phyloP scores from a whole-genome alignment of 2,113 vertebrate species.

The Scopus umbretta region DNA sequence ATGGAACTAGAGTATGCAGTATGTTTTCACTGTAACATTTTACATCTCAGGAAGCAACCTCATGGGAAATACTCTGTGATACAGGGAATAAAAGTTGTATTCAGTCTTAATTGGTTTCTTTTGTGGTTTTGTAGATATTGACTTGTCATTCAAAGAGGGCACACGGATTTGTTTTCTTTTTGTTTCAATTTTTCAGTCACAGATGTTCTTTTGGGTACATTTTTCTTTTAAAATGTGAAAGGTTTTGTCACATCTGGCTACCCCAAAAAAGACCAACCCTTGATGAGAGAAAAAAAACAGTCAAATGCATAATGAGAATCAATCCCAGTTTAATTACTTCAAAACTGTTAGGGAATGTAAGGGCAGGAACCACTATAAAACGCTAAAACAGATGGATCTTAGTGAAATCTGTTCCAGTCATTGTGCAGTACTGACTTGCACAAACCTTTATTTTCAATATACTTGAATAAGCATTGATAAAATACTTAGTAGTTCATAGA shows the following conservation, averaged over 20 bases:
- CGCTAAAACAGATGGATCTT: not conserved
- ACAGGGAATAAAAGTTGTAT: not conserved
- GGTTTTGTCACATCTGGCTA: not conserved
- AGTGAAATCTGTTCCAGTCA: not conserved
- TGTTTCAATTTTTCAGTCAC: slow-evolving; percentile 12
- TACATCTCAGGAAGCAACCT: slow-evolving; percentile 3
- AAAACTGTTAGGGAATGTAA: not conserved
- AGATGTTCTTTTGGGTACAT: not conserved
- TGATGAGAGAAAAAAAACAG: not conserved
- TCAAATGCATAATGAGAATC: not conserved
- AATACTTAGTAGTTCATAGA: not conserved
- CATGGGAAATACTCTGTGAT: slow-evolving; percentile 10
- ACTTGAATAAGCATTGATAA: not conserved
- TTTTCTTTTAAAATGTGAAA: slow-evolving; percentile 1
- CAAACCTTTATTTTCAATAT: not conserved
- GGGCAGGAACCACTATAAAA: not conserved
- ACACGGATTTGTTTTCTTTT: slow-evolving; percentile 18
- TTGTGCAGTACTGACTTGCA: not conserved
- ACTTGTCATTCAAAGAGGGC: slow-evolving; percentile 13
- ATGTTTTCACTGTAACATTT: slow-evolving; percentile 5
- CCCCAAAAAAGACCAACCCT: not conserved
- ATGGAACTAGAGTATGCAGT: not conserved
- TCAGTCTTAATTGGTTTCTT: slow-evolving; percentile 23
- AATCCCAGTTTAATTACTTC: not conserved
- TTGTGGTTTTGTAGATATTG: not conserved